phyloP scores from a whole-genome alignment of 2,797 vertebrate species.

The Hipposideros larvatus region DNA sequence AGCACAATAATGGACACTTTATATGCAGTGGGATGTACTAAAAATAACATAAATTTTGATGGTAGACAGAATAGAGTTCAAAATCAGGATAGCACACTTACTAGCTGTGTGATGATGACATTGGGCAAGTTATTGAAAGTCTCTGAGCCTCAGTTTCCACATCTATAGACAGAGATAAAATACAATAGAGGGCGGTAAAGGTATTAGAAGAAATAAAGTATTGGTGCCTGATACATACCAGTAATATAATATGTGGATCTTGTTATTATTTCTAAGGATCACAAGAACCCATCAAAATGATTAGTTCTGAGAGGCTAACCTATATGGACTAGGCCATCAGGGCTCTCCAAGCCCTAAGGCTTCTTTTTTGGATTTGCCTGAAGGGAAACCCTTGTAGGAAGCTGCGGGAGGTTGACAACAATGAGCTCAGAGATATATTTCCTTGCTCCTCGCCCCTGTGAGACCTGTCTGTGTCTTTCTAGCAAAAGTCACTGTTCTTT shows the following conservation, averaged over 20 bases:
- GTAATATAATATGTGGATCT: neutral
- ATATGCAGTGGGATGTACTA: neutral
- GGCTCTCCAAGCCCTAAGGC: neutral
- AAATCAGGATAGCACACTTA: neutral
- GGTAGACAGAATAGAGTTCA: constrained; percentile 18
- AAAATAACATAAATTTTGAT: neutral
- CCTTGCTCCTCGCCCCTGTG: neutral
- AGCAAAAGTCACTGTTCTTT: neutral
- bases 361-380: neutral
- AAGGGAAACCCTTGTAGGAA: neutral
- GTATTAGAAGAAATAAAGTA: neutral
- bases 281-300: neutral
- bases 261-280: neutral
- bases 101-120: neutral
- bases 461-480: neutral
- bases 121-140: neutral
- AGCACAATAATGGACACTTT: neutral
- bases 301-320: neutral
- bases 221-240: neutral
- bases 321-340: neutral
- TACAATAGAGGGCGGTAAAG: neutral
- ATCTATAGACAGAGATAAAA: neutral
- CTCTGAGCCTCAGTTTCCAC: neutral
- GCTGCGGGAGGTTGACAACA: neutral
- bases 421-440: neutral